Percentiles rank a stretch among this genome's conserved stretches.
phyloP scores from a whole-genome alignment of 2,113 vertebrate species.

The Dasyornis broadbenti region DNA sequence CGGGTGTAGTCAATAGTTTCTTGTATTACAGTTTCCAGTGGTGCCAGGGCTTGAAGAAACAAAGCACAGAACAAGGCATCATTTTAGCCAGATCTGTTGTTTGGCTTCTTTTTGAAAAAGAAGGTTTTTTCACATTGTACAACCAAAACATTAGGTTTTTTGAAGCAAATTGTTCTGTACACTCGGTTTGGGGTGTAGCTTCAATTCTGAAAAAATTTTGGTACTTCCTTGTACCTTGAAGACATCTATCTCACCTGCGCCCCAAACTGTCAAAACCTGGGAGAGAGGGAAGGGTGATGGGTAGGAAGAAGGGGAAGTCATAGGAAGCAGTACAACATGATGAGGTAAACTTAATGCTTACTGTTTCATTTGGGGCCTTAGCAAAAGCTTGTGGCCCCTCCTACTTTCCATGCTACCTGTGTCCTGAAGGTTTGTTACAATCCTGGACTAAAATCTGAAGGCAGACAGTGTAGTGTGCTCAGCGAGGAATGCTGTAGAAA shows the following conservation, averaged over 20 bases:
- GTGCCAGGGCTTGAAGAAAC: conserved; percentile 65
- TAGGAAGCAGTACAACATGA: background rate
- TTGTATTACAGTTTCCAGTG: conserved; percentile 75
- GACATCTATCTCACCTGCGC: background rate
- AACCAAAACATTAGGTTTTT: background rate
- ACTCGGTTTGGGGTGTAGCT: background rate
- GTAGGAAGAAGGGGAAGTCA: background rate
- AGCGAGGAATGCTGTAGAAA: background rate
- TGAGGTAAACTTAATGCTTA: background rate
- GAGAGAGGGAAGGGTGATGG: background rate
- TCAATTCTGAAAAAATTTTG: background rate
- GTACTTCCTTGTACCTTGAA: background rate
- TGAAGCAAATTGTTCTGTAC: background rate
- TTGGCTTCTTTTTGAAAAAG: background rate
- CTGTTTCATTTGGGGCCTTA: background rate
- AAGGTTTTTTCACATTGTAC: background rate
- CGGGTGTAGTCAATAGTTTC: conserved; percentile 80
- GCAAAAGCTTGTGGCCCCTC: background rate
- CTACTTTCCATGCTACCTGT: background rate
- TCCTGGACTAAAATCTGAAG: background rate
- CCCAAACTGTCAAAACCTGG: background rate
- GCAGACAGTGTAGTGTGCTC: background rate
- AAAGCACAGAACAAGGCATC: background rate
- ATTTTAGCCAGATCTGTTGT: background rate
- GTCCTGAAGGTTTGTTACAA: background rate